These are phyloP conservation scores for Acestrorhynchus altus DNA, from an alignment of 2,797 vertebrate genomes.

Conservation along the genomic window DNA sequence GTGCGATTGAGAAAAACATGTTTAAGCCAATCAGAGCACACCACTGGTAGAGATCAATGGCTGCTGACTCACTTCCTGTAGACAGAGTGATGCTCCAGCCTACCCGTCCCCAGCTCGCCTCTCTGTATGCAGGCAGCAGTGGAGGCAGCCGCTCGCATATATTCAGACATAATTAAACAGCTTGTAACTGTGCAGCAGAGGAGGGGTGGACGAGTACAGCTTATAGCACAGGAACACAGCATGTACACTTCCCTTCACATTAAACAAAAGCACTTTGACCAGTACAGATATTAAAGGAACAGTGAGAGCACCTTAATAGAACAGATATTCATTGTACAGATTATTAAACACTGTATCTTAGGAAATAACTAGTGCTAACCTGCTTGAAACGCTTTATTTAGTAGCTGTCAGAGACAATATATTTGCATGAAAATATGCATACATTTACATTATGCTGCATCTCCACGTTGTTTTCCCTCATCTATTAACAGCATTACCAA, in stretches of 20 bases:
- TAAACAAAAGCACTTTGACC: background rate
- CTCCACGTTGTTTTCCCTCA: too few species aligned
- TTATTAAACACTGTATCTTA: too few species aligned
- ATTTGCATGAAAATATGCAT: too few species aligned
- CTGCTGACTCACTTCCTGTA: conserved; percentile 24
- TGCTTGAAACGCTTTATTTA: too few species aligned
- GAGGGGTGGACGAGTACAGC: background rate
- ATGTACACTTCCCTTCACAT: background rate
- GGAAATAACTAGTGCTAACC: too few species aligned
- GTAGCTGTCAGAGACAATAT: too few species aligned
- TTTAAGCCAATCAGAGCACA: conserved; percentile 22
- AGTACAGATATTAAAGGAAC: background rate
- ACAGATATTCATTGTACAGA: too few species aligned
- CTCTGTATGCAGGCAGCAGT: background rate
- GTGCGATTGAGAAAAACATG: background rate
- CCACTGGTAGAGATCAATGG: background rate
- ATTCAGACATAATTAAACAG: conserved; percentile 45
- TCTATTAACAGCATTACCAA: too few species aligned
- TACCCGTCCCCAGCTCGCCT: background rate
- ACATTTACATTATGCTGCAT: too few species aligned
- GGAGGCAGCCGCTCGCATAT: conserved; percentile 26
- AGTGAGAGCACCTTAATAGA: too few species aligned
- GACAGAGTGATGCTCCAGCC: background rate
- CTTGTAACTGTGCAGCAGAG: conserved; percentile 27
- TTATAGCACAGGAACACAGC: background rate